These are phyloP conservation scores for Halocaridina rubra DNA, from an alignment of 2,888 invertebrate genomes.

Conservation along the genomic window DNA sequence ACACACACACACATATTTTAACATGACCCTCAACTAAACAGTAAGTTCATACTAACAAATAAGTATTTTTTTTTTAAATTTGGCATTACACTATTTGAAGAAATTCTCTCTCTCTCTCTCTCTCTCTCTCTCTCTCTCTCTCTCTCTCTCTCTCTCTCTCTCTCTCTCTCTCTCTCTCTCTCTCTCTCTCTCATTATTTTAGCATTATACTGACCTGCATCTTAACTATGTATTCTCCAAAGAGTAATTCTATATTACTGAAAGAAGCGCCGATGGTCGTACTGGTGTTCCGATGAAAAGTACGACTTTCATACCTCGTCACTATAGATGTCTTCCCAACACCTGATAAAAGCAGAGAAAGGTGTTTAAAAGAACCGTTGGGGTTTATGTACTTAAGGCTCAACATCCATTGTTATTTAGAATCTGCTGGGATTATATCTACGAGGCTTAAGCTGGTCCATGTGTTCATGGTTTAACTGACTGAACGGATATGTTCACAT, in stretches of 20 bases:
- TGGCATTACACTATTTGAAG: neutral
- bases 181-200: neutral
- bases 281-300: slow-evolving; percentile 38
- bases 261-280: slow-evolving; percentile 62
- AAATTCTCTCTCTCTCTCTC: neutral
- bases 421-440: too few species aligned
- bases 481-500: too few species aligned
- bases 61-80: neutral
- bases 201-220: slow-evolving; percentile 76
- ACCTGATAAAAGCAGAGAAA: slow-evolving; percentile 16
- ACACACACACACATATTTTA: neutral
- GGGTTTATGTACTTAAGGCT: too few species aligned
- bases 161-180: neutral
- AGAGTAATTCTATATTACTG: slow-evolving; percentile 70
- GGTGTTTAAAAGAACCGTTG: too few species aligned
- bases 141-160: neutral
- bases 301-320: slow-evolving; percentile 51
- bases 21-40: too few species aligned
- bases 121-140: neutral
- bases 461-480: too few species aligned
- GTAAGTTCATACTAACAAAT: too few species aligned
- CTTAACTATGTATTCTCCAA: slow-evolving; percentile 78
- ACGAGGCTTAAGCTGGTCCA: too few species aligned
- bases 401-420: too few species aligned
- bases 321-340: slow-evolving; percentile 64